Base-by-base conservation (phyloP, 2,888 invertebrate species). In the Lysandra bellargus region DNA sequence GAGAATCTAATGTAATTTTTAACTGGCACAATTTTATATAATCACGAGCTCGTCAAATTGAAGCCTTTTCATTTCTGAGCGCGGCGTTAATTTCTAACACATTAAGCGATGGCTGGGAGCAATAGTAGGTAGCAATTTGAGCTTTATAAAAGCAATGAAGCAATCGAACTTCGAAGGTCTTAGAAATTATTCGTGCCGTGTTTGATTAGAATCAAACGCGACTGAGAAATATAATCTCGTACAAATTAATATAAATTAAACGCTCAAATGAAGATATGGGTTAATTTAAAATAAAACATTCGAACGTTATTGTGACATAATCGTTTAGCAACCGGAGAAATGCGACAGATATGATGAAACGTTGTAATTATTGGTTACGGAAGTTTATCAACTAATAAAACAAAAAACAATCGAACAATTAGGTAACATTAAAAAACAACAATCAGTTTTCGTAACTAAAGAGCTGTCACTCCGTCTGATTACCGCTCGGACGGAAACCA, bases 1-100 rank as follows among this genome's bases (percentile, higher is more conserved):
- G 79, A 57, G 78, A 82, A 82, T 84, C 82, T 83, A 80, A 80
- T 79, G 80, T 80, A 78, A 80, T 73, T 78, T 73, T 72, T 72
- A 75, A 73, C 74, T 74, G 61, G 79, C 33, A n/a, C 61, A 74
- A 61, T 61, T 79, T 76, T 77, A 76, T 69, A 69, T 77, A 79
- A 79, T 64, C 76, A 76, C 30, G 57, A 33, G 14, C 76, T 33
- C 49, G 30, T 76, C 76, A 76, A 76, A 76, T 76, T 76, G 17
- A 76, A 76, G 30, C 76, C 57, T 76, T 76, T 57, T 76, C 53
- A n/a, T 75, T 76, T 53, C 53, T 14, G 33, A 57, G 37, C 30
- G 33, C 30, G 33, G 76, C 57, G 75, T 30, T 75, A 75, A 49
- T 75, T 75, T 44, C 7, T 76, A 69, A 76, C 76, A 75, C 49